Percentiles rank a stretch among this genome's conserved stretches.
Evolutionary conservation across 2,113 vertebrate species (phyloP).

Genomic region (Callopanchax toddi): DNA sequence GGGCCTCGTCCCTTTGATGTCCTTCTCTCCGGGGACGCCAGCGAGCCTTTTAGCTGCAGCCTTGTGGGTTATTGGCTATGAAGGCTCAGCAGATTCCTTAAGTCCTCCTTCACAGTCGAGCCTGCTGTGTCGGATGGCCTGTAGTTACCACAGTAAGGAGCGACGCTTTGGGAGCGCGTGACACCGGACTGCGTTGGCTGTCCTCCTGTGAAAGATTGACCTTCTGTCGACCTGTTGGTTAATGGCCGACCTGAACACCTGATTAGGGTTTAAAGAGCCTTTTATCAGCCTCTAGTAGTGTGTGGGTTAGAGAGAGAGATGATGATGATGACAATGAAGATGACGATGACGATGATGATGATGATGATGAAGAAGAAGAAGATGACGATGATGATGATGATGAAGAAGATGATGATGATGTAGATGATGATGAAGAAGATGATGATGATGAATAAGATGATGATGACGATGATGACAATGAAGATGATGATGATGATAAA

Average conservation of each 20-base stretch:
- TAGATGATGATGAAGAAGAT: too few species aligned
- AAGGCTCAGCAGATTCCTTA: constrained; percentile 24
- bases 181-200: not conserved
- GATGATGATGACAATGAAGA: too few species aligned
- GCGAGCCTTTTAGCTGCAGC: constrained; percentile 31
- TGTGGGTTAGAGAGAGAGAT: not conserved
- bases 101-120: not conserved
- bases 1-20: constrained; percentile 36
- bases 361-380: too few species aligned
- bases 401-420: too few species aligned
- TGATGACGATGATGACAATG: too few species aligned
- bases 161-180: constrained; percentile 22
- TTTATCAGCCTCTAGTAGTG: constrained; percentile 51
- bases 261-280: constrained; percentile 60
- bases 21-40: constrained; percentile 11
- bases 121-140: constrained; percentile 31
- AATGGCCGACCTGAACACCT: constrained; percentile 52
- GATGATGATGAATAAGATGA: too few species aligned
- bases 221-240: constrained; percentile 35
- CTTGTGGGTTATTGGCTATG: constrained; percentile 26
- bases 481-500: too few species aligned
- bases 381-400: too few species aligned
- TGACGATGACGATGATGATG: too few species aligned
- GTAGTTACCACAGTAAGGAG: too few species aligned
- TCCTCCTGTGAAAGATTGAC: constrained; percentile 52